Percentiles rank a stretch among this genome's conserved stretches.
phyloP scores from a whole-genome alignment of 1,140 invertebrate species.

The Rhizoglyphus robini region DNA sequence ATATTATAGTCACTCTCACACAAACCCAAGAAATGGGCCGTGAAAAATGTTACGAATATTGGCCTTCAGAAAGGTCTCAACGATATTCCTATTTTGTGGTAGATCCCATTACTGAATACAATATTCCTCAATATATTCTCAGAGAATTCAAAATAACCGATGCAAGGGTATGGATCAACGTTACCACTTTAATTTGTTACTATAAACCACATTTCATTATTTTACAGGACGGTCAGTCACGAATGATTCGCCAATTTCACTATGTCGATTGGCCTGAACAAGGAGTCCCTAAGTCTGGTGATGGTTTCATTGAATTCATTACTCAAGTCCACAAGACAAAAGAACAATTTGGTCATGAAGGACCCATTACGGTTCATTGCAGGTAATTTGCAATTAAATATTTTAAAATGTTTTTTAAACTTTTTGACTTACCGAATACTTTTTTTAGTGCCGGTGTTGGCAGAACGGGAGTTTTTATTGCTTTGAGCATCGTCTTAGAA shows the following conservation, averaged over 20 bases:
- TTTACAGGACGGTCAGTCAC: slow-evolving; percentile 71
- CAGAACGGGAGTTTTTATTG: slow-evolving; percentile 94
- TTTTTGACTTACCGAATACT: slow-evolving; percentile 1
- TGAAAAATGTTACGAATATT: slow-evolving; percentile 98
- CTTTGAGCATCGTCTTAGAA: slow-evolving; percentile 92
- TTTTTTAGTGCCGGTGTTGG: slow-evolving; percentile 70
- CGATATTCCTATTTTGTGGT: slow-evolving; percentile 94
- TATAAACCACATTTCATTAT: slow-evolving; percentile 7
- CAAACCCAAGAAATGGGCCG: slow-evolving; percentile 93
- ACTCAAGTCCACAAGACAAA: slow-evolving; percentile 99
- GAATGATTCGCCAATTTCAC: slow-evolving; percentile 95
- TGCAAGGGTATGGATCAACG: slow-evolving; percentile 35
- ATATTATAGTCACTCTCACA: slow-evolving; percentile 96
- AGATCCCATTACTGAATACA: slow-evolving; percentile 97
- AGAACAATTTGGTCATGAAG: slow-evolving; percentile 97
- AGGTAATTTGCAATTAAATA: slow-evolving; percentile 42
- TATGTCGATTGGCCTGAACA: slow-evolving; percentile 97
- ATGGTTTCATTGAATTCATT: slow-evolving; percentile 95
- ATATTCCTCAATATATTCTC: slow-evolving; percentile 97
- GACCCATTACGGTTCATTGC: slow-evolving; percentile 98
- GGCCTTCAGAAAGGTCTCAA: slow-evolving; percentile 83
- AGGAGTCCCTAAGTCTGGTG: slow-evolving; percentile 90
- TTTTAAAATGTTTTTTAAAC: neutral
- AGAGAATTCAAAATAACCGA: slow-evolving; percentile 88
- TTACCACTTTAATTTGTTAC: neutral